Conservation (phyloP, 2,888 invertebrate species). For the Eristalis tenax region DNA sequence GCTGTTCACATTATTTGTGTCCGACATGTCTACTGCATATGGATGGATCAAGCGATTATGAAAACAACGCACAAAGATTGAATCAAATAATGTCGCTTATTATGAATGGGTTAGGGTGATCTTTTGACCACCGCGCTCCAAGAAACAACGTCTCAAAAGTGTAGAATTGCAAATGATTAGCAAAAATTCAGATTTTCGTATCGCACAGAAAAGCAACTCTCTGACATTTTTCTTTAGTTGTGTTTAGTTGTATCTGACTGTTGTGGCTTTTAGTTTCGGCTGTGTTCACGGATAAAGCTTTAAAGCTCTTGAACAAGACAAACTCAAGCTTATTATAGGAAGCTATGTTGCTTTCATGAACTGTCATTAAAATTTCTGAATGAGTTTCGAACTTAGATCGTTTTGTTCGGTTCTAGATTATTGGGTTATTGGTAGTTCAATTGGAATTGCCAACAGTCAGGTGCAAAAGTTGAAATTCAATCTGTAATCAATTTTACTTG, state of each 20-base stretch:
- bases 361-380: too few relatives aligned
- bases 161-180: constrained; percentile 3
- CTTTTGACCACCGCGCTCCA: constrained; percentile 14
- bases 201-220: background rate
- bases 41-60: background rate
- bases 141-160: constrained; percentile 4
- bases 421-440: too few relatives aligned
- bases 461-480: too few relatives aligned
- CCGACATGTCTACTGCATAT: background rate
- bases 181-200: background rate
- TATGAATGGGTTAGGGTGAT: background rate
- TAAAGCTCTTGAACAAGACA: too few relatives aligned
- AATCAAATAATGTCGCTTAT: background rate
- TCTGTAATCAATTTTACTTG: too few relatives aligned
- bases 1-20: background rate
- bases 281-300: too few relatives aligned
- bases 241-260: background rate
- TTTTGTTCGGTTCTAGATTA: too few relatives aligned
- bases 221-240: background rate
- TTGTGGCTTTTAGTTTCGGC: background rate
- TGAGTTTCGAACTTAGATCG: too few relatives aligned
- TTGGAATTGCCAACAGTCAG: too few relatives aligned
- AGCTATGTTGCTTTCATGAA: too few relatives aligned
- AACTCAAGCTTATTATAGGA: too few relatives aligned
- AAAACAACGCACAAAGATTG: background rate